Conservation (phyloP, 2,888 invertebrate species). For the Cyclophora albipunctata region DNA sequence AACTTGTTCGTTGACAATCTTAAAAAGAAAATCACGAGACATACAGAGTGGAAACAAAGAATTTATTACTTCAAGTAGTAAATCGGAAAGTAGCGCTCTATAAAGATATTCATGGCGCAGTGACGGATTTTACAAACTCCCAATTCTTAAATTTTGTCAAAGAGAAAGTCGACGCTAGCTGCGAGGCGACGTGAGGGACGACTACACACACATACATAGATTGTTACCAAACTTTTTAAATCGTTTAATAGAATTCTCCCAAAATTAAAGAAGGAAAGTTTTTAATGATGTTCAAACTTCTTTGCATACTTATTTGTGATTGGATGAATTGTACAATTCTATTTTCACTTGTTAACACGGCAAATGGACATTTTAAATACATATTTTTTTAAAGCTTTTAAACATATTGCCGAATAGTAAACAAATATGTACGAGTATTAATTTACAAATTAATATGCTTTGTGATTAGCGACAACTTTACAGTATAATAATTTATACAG, state of each 20-base stretch:
- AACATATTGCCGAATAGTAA: too few species aligned
- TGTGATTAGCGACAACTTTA: too few species aligned
- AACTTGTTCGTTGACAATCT: slow-evolving; percentile 1
- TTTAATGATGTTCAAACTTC: slow-evolving; percentile 6
- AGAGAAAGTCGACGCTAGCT: slow-evolving; percentile 8
- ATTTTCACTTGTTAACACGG: too few species aligned
- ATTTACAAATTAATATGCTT: too few species aligned
- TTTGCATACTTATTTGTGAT: too few species aligned
- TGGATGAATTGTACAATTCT: too few species aligned
- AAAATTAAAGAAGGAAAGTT: slow-evolving; percentile 9
- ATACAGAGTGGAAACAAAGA: not conserved
- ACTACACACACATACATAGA: slow-evolving; percentile 8
- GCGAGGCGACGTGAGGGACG: slow-evolving; percentile 9
- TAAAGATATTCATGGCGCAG: slow-evolving; percentile 3
- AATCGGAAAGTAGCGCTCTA: not conserved
- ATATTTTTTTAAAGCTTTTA: too few species aligned
- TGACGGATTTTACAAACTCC: slow-evolving; percentile 6
- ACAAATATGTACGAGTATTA: too few species aligned
- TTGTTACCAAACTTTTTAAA: slow-evolving; percentile 14
- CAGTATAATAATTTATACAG: too few species aligned
- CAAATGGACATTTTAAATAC: too few species aligned
- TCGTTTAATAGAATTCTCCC: slow-evolving; percentile 10
- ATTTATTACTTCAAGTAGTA: not conserved
- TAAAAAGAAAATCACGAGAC: slow-evolving; percentile 1
- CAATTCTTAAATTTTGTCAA: slow-evolving; percentile 7